Percentiles rank a stretch among this genome's conserved stretches.
These are phyloP conservation scores for Sclerurus mexicanus DNA, from an alignment of 2,113 vertebrate species.

Conservation along the genomic window DNA sequence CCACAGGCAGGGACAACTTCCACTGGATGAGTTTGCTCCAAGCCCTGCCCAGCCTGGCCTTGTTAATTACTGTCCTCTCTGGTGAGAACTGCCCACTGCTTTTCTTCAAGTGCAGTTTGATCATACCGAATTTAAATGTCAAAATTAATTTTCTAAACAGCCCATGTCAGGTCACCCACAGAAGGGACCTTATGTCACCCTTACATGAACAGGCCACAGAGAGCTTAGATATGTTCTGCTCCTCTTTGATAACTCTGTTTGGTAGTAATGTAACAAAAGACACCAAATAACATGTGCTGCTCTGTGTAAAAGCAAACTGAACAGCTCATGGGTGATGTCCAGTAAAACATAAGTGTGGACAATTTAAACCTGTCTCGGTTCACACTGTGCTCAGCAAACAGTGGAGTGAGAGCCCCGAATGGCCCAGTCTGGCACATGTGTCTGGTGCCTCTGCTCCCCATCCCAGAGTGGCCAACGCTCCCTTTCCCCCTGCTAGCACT, in stretches of 20 bases:
- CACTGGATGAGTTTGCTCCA: background rate
- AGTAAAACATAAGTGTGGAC: background rate
- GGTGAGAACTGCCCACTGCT: background rate
- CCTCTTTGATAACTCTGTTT: background rate
- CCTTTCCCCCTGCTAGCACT: background rate
- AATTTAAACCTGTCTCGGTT: background rate
- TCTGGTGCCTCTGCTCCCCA: background rate
- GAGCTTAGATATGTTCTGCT: background rate
- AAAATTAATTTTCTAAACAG: background rate
- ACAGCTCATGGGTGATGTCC: background rate
- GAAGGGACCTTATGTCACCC: background rate
- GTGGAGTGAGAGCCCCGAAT: accelerated
- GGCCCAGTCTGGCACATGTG: background rate
- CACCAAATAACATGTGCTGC: background rate
- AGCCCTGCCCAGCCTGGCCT: background rate
- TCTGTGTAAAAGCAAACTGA: background rate
- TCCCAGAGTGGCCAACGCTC: accelerated
- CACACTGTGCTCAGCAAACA: background rate
- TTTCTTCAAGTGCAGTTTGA: background rate
- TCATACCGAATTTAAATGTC: background rate
- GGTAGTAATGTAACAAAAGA: background rate
- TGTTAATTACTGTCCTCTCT: background rate
- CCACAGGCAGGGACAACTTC: background rate
- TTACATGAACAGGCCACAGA: background rate
- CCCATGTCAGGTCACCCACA: accelerated